Base-by-base conservation (phyloP, 2,113 vertebrate genomes). In the Ctenodactylus gundi region DNA sequence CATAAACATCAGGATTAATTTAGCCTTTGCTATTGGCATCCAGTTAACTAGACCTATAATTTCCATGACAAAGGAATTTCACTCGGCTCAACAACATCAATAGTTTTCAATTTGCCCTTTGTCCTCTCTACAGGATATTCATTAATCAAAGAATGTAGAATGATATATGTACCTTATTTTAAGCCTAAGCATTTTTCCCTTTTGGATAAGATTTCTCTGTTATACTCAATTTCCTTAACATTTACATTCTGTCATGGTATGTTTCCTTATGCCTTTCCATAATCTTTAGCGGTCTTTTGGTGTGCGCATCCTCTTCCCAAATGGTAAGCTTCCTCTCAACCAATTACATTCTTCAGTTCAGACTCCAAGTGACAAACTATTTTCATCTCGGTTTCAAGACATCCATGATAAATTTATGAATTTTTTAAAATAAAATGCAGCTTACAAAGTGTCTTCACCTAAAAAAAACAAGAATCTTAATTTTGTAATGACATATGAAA, bases 401-500 rank as follows among this genome's bases (percentile, higher is more conserved):
- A 51, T 51, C 76, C 10, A 41, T 60, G 67, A 91, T 60, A 75
- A 58, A 75, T 88, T 72, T 86, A 58, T 46, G 68, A 78, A 58
- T 60, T 51, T 78, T 51, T 41, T 81, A 81, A 81, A 51, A 73
- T 81, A 76, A 60, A 91, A 68, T 68, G 49, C 82, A 67, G 67
- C 41, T 80, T 82, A 10, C 10, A 57, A 27, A 57, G 49, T 67
- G 36, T 82, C 67, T 82, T 91, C 51, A 51, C 67, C 49, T 13
- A 67, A 89, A 91, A 77, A 77, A 81, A 8, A 31, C 34, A 65
- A 55, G 49, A 39, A 62, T 20, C 51, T 93, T 90, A 88, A 76
- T 70, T 96, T 93, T 70, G 25, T 88, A 85, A 80, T 20, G 31
- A 44, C 64, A 36, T 55, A 29, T 87, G 64, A 94, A 90, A 92